Evolutionary conservation across 2,797 vertebrate genomes (phyloP).

Genomic region (Anolis apletophallus): DNA sequence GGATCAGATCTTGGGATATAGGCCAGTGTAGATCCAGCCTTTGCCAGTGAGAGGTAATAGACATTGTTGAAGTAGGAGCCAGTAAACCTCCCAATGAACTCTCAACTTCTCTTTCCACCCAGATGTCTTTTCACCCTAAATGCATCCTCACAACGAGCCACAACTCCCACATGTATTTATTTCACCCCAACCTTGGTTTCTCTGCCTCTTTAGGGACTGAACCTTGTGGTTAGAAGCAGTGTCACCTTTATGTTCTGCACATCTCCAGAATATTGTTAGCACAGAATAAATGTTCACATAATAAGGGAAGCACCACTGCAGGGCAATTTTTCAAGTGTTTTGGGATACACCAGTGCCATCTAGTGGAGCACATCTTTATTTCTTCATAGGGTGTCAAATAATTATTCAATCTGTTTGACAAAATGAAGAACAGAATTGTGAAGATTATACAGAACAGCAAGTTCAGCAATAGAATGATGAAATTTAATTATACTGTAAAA

Average conservation of each 20-base stretch:
- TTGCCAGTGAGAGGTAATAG: no score
- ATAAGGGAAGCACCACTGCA: not conserved
- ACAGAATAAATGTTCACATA: constrained; percentile 20
- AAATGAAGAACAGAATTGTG: not conserved
- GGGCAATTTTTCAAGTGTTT: fast-evolving
- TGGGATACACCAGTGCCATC: constrained; percentile 1
- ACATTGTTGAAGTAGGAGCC: not conserved
- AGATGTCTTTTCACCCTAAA: not conserved
- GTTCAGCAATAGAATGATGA: not conserved
- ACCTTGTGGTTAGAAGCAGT: not conserved
- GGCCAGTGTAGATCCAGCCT: no score
- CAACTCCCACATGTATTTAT: not conserved
- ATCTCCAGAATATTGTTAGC: constrained; percentile 5
- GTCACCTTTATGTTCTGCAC: constrained; percentile 19
- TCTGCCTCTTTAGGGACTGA: not conserved
- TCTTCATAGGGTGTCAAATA: not conserved
- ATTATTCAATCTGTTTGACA: not conserved
- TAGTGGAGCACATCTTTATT: not conserved
- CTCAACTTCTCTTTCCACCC: not conserved
- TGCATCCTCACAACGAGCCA: not conserved
- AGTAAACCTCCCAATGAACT: not conserved
- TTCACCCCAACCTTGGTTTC: not conserved
- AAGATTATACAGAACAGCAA: not conserved
- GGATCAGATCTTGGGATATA: no score
- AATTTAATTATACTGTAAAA: not conserved